phyloP scores from a whole-genome alignment of 2,888 invertebrate species.

The Cephus runcator region DNA sequence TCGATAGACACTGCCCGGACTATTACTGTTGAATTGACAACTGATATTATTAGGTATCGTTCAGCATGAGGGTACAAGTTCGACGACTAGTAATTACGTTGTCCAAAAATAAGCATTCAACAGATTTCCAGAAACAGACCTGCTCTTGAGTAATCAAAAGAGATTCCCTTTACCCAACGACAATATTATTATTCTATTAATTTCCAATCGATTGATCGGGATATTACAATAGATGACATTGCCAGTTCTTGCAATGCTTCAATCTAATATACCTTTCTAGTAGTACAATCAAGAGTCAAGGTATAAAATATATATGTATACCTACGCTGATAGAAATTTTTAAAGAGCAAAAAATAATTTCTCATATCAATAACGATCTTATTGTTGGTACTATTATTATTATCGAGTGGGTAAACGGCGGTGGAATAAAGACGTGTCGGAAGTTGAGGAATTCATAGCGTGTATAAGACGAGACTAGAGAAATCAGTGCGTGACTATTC shows the following conservation, averaged over 20 bases:
- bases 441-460: conserved; percentile 8
- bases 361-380: not conserved
- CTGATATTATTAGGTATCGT: not conserved
- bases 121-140: not conserved
- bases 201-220: not conserved
- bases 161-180: not conserved
- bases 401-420: not conserved
- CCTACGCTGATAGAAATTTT: not conserved
- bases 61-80: not conserved
- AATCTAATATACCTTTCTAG: not conserved
- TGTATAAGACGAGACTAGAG: conserved; percentile 22
- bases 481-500: conserved; percentile 45
- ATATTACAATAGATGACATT: not conserved
- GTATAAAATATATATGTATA: not conserved
- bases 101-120: not conserved
- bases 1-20: not conserved
- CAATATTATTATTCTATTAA: not conserved
- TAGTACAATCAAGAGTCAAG: not conserved
- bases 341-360: not conserved
- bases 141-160: not conserved
- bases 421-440: not conserved
- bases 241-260: not conserved
- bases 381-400: not conserved
- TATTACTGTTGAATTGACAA: not conserved
- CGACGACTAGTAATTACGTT: not conserved